phyloP scores from a whole-genome alignment of 2,888 invertebrate genomes.

The Ophion slaviceki region DNA sequence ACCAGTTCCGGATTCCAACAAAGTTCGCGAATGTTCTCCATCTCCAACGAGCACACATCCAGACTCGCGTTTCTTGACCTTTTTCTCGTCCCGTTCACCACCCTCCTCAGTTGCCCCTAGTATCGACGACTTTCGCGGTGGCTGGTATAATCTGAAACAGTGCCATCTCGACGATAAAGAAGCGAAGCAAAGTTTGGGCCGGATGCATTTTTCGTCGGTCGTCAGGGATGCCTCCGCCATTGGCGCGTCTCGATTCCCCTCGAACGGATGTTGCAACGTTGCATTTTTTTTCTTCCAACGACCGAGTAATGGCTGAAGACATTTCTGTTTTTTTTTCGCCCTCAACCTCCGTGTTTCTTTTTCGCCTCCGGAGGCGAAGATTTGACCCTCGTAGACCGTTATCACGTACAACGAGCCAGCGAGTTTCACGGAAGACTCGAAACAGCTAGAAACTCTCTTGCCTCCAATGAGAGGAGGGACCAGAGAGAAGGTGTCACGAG shows the following conservation, averaged over 20 bases:
- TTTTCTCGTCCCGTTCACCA: not conserved
- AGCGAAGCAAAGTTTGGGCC: constrained; percentile 56
- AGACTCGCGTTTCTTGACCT: not conserved
- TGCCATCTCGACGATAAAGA: constrained; percentile 36
- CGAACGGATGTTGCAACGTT: too few relatives aligned
- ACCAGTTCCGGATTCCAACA: constrained; percentile 42
- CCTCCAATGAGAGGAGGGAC: constrained; percentile 10
- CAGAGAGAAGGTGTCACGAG: constrained; percentile 20
- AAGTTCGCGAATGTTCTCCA: constrained; percentile 58
- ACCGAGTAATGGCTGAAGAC: constrained; percentile 5
- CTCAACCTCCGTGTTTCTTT: not conserved
- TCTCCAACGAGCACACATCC: not conserved
- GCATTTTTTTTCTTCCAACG: constrained; percentile 1
- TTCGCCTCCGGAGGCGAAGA: constrained; percentile 5
- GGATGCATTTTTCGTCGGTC: constrained; percentile 41
- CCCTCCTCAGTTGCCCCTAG: not conserved
- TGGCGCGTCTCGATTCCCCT: constrained; percentile 6
- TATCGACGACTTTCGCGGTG: constrained; percentile 7
- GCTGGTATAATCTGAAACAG: constrained; percentile 41
- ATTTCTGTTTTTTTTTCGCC: constrained; percentile 5
- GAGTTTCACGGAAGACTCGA: constrained; percentile 2
- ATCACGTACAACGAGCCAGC: constrained; percentile 44
- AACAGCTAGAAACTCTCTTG: constrained; percentile 12
- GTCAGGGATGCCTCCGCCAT: constrained; percentile 20
- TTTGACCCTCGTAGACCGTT: constrained; percentile 56